Evolutionary conservation across 2,113 vertebrate species (phyloP).

Genomic region (Felis chaus): DNA sequence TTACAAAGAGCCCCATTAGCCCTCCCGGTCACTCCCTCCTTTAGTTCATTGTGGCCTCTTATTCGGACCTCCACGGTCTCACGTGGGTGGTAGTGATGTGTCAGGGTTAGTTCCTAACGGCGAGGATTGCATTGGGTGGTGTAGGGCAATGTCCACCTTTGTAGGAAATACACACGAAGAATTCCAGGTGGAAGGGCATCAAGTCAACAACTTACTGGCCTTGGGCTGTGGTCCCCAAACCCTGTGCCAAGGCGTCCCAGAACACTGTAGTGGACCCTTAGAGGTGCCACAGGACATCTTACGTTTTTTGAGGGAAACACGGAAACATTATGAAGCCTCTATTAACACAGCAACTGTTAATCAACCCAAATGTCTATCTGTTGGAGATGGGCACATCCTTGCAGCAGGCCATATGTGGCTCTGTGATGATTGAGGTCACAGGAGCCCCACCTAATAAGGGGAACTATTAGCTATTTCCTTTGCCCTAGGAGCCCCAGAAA

Average conservation of each 20-base stretch:
- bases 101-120: background rate
- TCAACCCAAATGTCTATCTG: too few relatives aligned
- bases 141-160: background rate
- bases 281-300: background rate
- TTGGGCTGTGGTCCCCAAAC: background rate
- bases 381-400: rapidly evolving
- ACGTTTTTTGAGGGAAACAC: background rate
- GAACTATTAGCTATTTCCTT: background rate
- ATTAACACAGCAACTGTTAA: background rate
- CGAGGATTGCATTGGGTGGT: rapidly evolving
- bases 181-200: rapidly evolving
- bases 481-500: background rate
- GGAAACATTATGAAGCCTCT: background rate
- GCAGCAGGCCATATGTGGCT: too few relatives aligned
- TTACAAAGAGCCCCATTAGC: background rate
- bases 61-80: rapidly evolving
- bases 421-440: too few relatives aligned
- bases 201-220: background rate
- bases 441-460: background rate
- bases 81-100: rapidly evolving
- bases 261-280: too few relatives aligned
- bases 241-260: background rate
- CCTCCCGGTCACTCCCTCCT: background rate
- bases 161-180: background rate
- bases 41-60: background rate